Base-by-base conservation (phyloP, 2,888 invertebrate species). In the Scaptomyza cyrtandrae region DNA sequence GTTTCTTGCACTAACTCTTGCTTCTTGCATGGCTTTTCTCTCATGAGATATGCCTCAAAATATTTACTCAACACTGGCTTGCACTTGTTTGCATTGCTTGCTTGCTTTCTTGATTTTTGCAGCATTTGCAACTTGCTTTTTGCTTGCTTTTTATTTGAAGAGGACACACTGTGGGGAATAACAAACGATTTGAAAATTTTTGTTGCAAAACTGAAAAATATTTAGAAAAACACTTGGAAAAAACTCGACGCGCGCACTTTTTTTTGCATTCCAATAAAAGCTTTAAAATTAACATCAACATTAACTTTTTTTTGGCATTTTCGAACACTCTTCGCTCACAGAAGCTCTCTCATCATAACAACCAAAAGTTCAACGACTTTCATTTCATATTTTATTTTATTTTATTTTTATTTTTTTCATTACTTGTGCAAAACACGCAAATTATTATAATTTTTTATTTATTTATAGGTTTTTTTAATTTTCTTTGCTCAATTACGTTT, bases 171-270 rank as follows among this genome's bases (percentile, higher is more conserved):
- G 80, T 59, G 66, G 61, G 66, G 73, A 64, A 61, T 71, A 77
- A 77, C 69, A 81, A 80, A 80, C 75, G 64, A 39, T 65, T 71
- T 69, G 68, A 68, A 74, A 68, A 79, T 84, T 81, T 87, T 78
- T 80, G 76, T 76, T 76, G 64, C 77, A 78, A 79, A 89, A 69
- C 69, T 74, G 69, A 75, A 86, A 85, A 86, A 86, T 80, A 77
- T 85, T 80, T 66, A 71, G 89, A 89, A 86, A 86, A 86, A 89
- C 88, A 86, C 86, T 86, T 89, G 65, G 52, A 85, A 87, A 85
- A 86, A 87, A 85, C 85, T 86, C 85, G 85, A 73, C 83, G 80
- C 83, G 71, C 88, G 78, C 89, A 86, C 89, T 73, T 37, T 27
- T 16, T 49, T 52, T 75, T 66, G 55, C 61, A 73, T 66, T 57